A percentile compares a stretch with the other conserved stretches of the same genome.
Conservation (phyloP, 2,888 invertebrate species). For the Gnatocerus cornutus region DNA sequence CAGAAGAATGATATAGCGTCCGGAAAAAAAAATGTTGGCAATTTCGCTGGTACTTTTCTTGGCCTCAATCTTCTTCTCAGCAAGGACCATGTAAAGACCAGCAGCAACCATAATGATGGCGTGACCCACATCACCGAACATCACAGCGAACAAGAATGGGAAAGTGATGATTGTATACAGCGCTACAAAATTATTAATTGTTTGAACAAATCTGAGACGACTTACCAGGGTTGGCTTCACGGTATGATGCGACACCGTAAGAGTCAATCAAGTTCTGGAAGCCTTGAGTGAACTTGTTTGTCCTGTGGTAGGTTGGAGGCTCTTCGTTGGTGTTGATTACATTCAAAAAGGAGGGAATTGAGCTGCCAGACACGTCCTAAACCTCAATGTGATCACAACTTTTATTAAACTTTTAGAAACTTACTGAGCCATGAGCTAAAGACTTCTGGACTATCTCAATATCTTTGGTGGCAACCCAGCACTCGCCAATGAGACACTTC, state of each 20-base stretch:
- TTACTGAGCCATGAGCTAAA: conserved; percentile 85
- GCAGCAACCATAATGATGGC: conserved; percentile 88
- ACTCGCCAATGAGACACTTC: conserved; percentile 82
- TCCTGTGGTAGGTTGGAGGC: conserved; percentile 83
- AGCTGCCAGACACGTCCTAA: conserved; percentile 76
- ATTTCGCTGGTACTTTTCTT: conserved; percentile 84
- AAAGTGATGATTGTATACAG: conserved; percentile 84
- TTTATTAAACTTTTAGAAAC: conserved; percentile 34
- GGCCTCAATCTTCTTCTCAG: conserved; percentile 83
- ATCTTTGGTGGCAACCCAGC: conserved; percentile 84
- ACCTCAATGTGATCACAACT: conserved; percentile 16
- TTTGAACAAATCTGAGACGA: background rate
- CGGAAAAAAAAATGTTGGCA: conserved; percentile 83
- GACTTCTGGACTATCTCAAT: conserved; percentile 83
- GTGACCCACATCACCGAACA: conserved; percentile 97
- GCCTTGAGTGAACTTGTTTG: conserved; percentile 83
- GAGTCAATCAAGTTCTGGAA: conserved; percentile 85
- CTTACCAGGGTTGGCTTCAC: conserved; percentile 77
- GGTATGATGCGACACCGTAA: conserved; percentile 83
- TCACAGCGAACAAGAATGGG: conserved; percentile 95
- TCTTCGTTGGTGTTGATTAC: conserved; percentile 77
- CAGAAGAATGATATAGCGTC: conserved; percentile 84
- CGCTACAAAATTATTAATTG: conserved; percentile 13
- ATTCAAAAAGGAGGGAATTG: conserved; percentile 83
- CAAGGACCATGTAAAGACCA: conserved; percentile 86